phyloP scores from a whole-genome alignment of 2,113 vertebrate species.

The Centropristis striata region DNA sequence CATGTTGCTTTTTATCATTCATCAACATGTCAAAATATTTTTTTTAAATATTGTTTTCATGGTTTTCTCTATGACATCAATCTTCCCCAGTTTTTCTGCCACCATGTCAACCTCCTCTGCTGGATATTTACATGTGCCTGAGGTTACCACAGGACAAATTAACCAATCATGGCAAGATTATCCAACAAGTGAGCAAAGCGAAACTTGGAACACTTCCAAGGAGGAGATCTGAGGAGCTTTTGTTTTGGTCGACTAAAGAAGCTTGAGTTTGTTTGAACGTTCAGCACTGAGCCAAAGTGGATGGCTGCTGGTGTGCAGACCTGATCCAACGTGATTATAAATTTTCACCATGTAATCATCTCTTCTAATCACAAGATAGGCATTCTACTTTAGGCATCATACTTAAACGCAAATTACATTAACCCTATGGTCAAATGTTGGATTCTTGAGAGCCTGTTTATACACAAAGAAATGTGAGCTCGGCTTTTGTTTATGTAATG shows the following conservation, averaged over 20 bases:
- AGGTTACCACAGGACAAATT: conserved; percentile 39
- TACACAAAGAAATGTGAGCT: conserved; percentile 33
- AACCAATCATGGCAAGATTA: conserved; percentile 22
- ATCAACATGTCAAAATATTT: neutral
- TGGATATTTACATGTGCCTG: neutral
- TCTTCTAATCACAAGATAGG: conserved; percentile 29
- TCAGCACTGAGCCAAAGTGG: conserved; percentile 5
- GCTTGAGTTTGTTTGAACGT: conserved; percentile 14
- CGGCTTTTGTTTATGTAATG: conserved; percentile 50
- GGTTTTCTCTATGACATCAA: neutral
- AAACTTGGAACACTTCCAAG: conserved; percentile 6
- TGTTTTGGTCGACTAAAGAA: conserved; percentile 30
- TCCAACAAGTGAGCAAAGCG: conserved; percentile 2
- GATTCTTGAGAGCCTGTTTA: conserved; percentile 43
- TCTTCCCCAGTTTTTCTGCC: neutral
- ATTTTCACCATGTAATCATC: conserved; percentile 38
- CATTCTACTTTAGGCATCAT: conserved; percentile 33
- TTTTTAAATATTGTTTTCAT: neutral
- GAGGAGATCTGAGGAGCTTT: conserved; percentile 26
- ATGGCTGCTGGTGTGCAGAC: conserved; percentile 22
- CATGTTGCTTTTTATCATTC: neutral
- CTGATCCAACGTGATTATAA: conserved; percentile 42
- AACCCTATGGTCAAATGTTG: conserved; percentile 26
- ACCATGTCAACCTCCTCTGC: neutral
- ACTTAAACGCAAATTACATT: conserved; percentile 28